Evolutionary conservation across 2,888 invertebrate species (phyloP), one percentile per base, ranked within the genome.

Genomic region (Lycophotia porphyrea): DNA sequence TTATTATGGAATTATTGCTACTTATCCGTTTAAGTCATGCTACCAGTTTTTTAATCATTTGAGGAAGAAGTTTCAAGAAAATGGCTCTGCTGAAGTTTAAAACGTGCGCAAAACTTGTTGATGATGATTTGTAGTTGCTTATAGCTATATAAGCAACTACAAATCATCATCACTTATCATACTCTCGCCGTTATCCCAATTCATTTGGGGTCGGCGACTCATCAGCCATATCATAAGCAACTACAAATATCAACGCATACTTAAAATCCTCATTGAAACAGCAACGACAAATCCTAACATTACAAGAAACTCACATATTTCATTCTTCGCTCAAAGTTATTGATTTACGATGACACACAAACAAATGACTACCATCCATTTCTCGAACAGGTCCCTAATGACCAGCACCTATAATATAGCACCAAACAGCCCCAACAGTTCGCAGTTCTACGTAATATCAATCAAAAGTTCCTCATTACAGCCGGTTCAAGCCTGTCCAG

Each of bases 391-490:
- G 34, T 52, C 27, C 65, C 27, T 78, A 85, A 82, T 80, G 76
- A 68, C 65, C 58, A 81, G 52, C 70, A 64, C n/a, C 65, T 36
- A n/a, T n/a, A n/a, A n/a, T n/a, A n/a, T n/a, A 71, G n/a, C 71
- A 34, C 42, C 76, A 36, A 70, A 69, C 65, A 74, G 58, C 55
- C 70, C 70, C 36, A 71, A 24, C 72, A 74, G 68, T 71, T 76
- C 52, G 69, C 70, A 70, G 49, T 70, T 66, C 80, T 76, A 84
- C 71, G 81, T 85, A 86, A 81, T 81, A 87, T 84, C 86, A 88
- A 87, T 88, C 88, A 89, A 87, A 89, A 73, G 72, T 77, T 78
- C 78, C 84, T 86, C 84, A 88, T 89, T 89, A 88, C 81, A 67
- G 68, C 82, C 73, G 78, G 72, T 77, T 76, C 80, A 42, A 74